Evolutionary conservation across 2,113 vertebrate species (phyloP), one percentile per base, ranked within the genome.

Genomic region (Bungarus multicinctus): DNA sequence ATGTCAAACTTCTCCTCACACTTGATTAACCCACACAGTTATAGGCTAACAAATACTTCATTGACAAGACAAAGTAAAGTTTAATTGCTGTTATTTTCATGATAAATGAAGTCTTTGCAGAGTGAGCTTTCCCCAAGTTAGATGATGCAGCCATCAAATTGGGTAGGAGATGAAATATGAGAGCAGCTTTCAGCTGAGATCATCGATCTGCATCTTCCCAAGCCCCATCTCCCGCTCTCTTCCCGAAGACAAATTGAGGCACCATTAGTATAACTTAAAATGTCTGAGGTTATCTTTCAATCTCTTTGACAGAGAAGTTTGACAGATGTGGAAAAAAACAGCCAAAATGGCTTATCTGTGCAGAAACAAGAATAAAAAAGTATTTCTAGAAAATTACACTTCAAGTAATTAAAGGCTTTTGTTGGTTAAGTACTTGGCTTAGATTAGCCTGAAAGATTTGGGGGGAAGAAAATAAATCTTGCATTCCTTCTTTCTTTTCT

Each of bases 31-130:
- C 96, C 94, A 94, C 96, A 91, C 92, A 95, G 94, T 96, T 94
- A 96, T 89, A 94, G 95, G 94, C 95, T 95, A 96, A 93, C 96
- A 91, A 89, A 47, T 91, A 89, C 93, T 94, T 97, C 92, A 93
- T 96, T 97, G 95, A 96, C 96, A 95, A 97, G 96, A 96, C 92
- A 96, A 95, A 96, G 95, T 96, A 95, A 97, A 96, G 94, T 97
- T 97, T 98, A 97, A 97, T 97, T 97, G 97, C 96, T 96, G 93
- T 96, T 97, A 97, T 96, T 97, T 97, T 96, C 96, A 95, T 89
- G 6, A 95, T 96, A 94, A 97, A 95, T 96, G 94, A 94, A 96
- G 95, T 91, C 95, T 96, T 97, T 96, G 93, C 93, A 95, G 57
- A 91, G 88, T 89, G 95, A 96, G 90, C 94, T 95, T 53, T 95